Conservation (phyloP, 2,113 vertebrate species). For the Amblyornis subalaris region DNA sequence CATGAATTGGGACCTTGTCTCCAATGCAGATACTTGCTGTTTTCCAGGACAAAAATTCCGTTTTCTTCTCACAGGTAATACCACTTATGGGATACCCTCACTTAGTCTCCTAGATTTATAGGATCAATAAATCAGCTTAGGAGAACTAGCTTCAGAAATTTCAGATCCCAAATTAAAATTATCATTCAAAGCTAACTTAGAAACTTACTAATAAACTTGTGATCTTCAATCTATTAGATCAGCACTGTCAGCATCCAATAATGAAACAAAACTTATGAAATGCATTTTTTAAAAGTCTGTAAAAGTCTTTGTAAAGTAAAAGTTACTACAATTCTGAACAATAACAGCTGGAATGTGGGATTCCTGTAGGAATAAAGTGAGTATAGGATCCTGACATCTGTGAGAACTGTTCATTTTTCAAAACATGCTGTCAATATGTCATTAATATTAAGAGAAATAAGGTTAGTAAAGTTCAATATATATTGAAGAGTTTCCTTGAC, state of each 20-base stretch:
- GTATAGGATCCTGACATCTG: constrained; percentile 33
- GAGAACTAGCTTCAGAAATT: not conserved
- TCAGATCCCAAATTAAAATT: not conserved
- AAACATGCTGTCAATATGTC: constrained; percentile 72
- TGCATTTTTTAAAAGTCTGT: not conserved
- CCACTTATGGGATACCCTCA: not conserved
- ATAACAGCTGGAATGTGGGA: not conserved
- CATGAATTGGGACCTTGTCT: not conserved
- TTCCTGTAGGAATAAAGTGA: constrained; percentile 20
- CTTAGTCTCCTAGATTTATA: not conserved
- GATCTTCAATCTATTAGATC: not conserved
- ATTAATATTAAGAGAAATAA: constrained; percentile 82
- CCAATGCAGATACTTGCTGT: not conserved
- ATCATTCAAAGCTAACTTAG: not conserved
- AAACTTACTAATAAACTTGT: not conserved
- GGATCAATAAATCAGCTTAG: not conserved
- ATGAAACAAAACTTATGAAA: not conserved
- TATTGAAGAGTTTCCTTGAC: constrained; percentile 74
- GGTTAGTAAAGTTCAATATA: constrained; percentile 74
- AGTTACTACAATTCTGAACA: not conserved
- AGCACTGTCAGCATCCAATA: not conserved
- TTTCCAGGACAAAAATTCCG: not conserved
- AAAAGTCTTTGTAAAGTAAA: not conserved
- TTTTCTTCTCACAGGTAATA: not conserved
- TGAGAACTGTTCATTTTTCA: constrained; percentile 47